A percentile compares a stretch with the other conserved stretches of the same genome.
phyloP scores from a whole-genome alignment of 2,113 vertebrate genomes.

The Erythrocebus patas region DNA sequence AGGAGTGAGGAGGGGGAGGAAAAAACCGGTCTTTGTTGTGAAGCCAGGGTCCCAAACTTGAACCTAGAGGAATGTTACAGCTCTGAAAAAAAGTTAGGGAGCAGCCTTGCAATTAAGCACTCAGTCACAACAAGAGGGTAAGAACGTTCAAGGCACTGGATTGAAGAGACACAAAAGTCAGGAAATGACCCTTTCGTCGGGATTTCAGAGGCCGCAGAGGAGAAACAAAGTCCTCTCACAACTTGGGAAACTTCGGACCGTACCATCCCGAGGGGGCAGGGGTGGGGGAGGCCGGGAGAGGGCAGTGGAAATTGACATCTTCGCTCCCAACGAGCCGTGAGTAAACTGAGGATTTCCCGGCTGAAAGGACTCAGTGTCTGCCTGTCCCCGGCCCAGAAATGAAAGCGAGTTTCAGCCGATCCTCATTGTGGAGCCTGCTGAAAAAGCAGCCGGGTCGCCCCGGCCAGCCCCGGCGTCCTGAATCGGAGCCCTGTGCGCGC shows the following conservation, averaged over 20 bases:
- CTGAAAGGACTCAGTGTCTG: conserved; percentile 48
- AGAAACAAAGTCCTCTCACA: conserved; percentile 89
- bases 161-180: conserved; percentile 83
- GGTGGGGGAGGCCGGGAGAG: not conserved
- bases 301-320: conserved; percentile 47
- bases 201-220: conserved; percentile 76
- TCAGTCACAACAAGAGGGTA: conserved; percentile 62
- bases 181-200: conserved; percentile 88
- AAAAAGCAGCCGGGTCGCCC: conserved; percentile 68
- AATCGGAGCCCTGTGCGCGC: conserved; percentile 74
- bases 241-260: conserved; percentile 82
- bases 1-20: not conserved
- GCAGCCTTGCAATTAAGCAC: conserved; percentile 59
- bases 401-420: conserved; percentile 60
- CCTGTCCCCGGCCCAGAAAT: not conserved
- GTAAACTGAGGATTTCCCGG: not conserved
- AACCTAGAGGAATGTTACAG: conserved; percentile 51
- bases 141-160: conserved; percentile 75
- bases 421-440: not conserved
- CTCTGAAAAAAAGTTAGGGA: conserved; percentile 40
- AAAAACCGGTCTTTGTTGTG: conserved; percentile 44
- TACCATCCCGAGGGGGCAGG: conserved; percentile 78
- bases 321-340: not conserved
- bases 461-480: conserved; percentile 59
- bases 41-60: conserved; percentile 43